A percentile compares a stretch with the other conserved stretches of the same genome.
Conservation (phyloP, 2,888 invertebrate species). For the Ceraclea dissimilis region DNA sequence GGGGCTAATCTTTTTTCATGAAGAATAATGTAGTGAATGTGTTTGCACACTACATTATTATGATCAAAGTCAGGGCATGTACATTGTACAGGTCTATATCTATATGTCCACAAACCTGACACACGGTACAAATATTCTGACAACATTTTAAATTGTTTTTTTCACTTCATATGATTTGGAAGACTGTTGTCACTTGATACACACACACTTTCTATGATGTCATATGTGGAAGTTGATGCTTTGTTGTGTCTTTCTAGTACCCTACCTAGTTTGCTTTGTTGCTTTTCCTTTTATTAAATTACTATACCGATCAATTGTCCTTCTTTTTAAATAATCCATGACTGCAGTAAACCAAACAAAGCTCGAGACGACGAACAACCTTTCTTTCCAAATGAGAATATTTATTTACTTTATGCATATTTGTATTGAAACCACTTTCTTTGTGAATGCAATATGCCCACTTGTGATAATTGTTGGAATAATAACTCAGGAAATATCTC, state of each 20-base stretch:
- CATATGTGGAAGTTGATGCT: background rate
- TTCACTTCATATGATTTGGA: background rate
- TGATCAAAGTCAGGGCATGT: background rate
- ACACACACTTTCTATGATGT: background rate
- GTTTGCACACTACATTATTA: background rate
- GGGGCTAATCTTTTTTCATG: background rate
- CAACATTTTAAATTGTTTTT: background rate
- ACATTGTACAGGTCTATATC: too few relatives aligned
- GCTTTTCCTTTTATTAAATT: constrained; percentile 19
- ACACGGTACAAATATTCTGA: background rate
- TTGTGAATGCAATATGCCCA: too few relatives aligned
- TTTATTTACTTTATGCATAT: constrained; percentile 24
- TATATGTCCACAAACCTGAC: background rate
- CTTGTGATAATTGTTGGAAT: too few relatives aligned
- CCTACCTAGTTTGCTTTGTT: background rate
- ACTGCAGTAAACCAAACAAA: too few relatives aligned
- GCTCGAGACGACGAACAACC: too few relatives aligned
- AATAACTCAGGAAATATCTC: too few relatives aligned
- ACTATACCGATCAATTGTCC: background rate
- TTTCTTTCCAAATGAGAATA: too few relatives aligned
- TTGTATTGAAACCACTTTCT: too few relatives aligned
- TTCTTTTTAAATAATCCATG: too few relatives aligned
- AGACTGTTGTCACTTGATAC: background rate
- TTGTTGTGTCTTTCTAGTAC: background rate
- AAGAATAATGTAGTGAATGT: background rate